Evolutionary conservation across 2,797 vertebrate genomes (phyloP), one percentile per base, ranked within the genome.

Genomic region (Pipistrellus pygmaeus): DNA sequence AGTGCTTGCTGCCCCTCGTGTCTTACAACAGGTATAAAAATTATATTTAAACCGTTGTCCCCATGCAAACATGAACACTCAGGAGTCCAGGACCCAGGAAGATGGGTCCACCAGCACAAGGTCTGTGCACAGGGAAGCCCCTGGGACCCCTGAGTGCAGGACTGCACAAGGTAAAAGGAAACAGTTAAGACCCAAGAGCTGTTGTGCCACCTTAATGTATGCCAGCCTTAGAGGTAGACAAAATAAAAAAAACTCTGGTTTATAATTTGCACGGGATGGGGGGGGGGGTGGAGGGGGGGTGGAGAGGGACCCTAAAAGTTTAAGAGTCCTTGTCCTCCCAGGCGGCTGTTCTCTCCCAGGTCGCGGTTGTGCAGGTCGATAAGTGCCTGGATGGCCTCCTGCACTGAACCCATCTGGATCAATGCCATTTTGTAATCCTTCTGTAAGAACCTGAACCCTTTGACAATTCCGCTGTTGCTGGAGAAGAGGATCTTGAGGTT

Each of bases 391-490:
- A 99, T 99, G 60, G 99, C 99, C 97, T 99, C 99, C 95, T 99
- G 99, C 98, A 99, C 99, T 0, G 99, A 99, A 77, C 98, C 98
- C 99, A 99, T 99, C 98, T 99, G 99, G 97, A 99, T 99, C 97
- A 99, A 98, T 18, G 99, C 99, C 99, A 99, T 99, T 97, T 99
- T 99, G 60, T 99, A 99, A 98, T 99, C 99, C 98, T 99, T 99
- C 98, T 99, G 99, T 98, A 99, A 99, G 98, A 99, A 99, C 98
- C 99, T 99, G 98, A 99, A 99, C 93, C 99, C 99, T 95, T 99
- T 99, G 92, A 99, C 99, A 5, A 98, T 92, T 2, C 98, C 3
- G 44, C 99, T 99, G 6, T 99, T 99, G 97, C 98, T 98, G 89
- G 99, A 98, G 91, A 99, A 99, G 7, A 99, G 98, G 94, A 98